phyloP scores from a whole-genome alignment of 1,140 invertebrate species.

The Apis cerana region DNA sequence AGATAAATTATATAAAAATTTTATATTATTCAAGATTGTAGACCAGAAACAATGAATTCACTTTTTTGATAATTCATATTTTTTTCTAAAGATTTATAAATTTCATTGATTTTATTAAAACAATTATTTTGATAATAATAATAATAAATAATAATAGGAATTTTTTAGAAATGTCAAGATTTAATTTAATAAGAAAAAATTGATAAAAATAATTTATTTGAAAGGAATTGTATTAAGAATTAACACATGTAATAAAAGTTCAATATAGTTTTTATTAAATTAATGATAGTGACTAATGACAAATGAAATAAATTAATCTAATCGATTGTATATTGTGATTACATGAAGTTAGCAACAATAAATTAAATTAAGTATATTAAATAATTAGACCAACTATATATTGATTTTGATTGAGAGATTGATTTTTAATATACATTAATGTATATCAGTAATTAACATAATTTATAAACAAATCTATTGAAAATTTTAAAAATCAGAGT shows the following conservation, averaged over 20 bases:
- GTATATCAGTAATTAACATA: conserved; percentile 5
- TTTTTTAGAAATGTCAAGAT: background rate
- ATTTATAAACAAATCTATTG: conserved; percentile 43
- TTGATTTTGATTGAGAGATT: conserved; percentile 17
- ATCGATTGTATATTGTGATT: conserved; percentile 7
- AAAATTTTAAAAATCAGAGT: conserved; percentile 17
- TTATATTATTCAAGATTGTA: too few species aligned
- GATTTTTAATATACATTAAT: conserved; percentile 1
- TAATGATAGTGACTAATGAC: conserved; percentile 47
- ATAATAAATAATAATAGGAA: background rate
- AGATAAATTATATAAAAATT: background rate
- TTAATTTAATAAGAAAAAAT: background rate
- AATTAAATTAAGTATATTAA: conserved; percentile 47
- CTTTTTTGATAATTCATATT: background rate
- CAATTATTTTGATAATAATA: background rate
- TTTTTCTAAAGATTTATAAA: background rate
- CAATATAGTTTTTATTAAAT: conserved; percentile 55
- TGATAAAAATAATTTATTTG: background rate
- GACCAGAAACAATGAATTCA: background rate
- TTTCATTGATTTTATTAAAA: background rate
- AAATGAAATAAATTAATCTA: conserved; percentile 57
- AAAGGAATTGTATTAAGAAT: too few species aligned
- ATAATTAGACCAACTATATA: conserved; percentile 15
- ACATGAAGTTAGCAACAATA: conserved; percentile 25
- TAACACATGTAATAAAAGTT: background rate